Evolutionary conservation across 2,888 invertebrate genomes (phyloP).

Genomic region (Microplitis manilae): DNA sequence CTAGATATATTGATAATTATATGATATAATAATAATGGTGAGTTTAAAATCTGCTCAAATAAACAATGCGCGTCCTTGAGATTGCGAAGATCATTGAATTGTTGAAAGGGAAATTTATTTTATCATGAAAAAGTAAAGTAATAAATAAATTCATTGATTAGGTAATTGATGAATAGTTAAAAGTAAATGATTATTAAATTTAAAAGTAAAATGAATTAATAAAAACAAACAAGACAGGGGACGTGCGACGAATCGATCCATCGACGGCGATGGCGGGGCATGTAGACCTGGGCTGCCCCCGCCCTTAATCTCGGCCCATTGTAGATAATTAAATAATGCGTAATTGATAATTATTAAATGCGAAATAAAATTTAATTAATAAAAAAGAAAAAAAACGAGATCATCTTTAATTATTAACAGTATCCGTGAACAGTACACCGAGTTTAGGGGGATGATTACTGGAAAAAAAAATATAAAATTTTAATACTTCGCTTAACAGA

Average conservation of each 20-base stretch:
- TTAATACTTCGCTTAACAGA: slow-evolving; percentile 53
- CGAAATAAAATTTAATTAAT: slow-evolving; percentile 33
- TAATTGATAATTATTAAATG: slow-evolving; percentile 58
- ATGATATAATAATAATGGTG: not conserved
- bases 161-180: slow-evolving; percentile 8
- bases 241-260: slow-evolving; percentile 68
- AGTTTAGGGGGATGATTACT: slow-evolving; percentile 56
- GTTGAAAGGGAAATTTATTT: slow-evolving; percentile 1
- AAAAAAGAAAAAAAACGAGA: slow-evolving; percentile 18
- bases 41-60: slow-evolving; percentile 14
- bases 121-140: not conserved
- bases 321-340: slow-evolving; percentile 70
- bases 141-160: not conserved
- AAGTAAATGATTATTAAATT: slow-evolving; percentile 35
- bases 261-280: slow-evolving; percentile 71
- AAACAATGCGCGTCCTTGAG: slow-evolving; percentile 1
- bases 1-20: slow-evolving; percentile 38
- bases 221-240: slow-evolving; percentile 54
- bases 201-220: slow-evolving; percentile 17
- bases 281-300: slow-evolving; percentile 72
- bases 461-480: slow-evolving; percentile 27
- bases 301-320: slow-evolving; percentile 71
- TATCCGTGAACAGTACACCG: slow-evolving; percentile 56
- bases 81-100: slow-evolving; percentile 14
- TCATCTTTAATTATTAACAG: slow-evolving; percentile 52